Evolutionary conservation across 30 jellyfish, hydroid and myxozoan genomes (phyloP).

Genomic region (Rhopilema esculentum): DNA sequence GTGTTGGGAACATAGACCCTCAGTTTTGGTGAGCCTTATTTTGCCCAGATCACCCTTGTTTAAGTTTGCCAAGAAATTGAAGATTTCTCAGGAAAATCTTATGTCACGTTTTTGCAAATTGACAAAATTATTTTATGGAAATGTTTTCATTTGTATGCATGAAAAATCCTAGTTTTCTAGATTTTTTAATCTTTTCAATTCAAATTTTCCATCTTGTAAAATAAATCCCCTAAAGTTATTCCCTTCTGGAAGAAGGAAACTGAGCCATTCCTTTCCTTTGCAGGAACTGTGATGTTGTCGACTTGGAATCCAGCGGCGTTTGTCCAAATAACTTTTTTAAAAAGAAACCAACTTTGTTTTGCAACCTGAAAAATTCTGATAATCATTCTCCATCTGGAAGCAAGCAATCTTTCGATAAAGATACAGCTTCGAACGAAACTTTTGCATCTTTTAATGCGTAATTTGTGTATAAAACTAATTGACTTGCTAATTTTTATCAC

Average conservation of each 20-base stretch:
- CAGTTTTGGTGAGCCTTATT: conserved; percentile 40
- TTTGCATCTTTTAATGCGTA: neutral
- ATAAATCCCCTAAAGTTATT: neutral
- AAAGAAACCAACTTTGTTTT: neutral
- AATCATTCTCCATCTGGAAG: neutral
- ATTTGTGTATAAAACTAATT: neutral
- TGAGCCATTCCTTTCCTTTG: neutral
- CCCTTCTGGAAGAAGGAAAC: neutral
- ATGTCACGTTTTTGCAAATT: no score
- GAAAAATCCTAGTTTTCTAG: no score
- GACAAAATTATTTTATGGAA: no score
- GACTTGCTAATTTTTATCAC: neutral
- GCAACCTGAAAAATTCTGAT: neutral
- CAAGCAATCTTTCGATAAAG: neutral
- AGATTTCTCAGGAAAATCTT: no score
- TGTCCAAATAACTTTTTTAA: neutral
- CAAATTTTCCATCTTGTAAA: no score
- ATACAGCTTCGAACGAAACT: neutral
- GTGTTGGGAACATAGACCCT: conserved; percentile 45
- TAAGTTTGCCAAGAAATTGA: no score
- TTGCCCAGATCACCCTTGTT: neutral
- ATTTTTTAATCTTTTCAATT: no score
- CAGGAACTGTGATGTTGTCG: conserved; percentile 1
- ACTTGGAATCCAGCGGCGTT: neutral
- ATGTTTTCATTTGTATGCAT: no score